Percentiles rank a stretch among this genome's conserved stretches.
Conservation (phyloP, 2,888 invertebrate species). For the Scaptomyza reducta region DNA sequence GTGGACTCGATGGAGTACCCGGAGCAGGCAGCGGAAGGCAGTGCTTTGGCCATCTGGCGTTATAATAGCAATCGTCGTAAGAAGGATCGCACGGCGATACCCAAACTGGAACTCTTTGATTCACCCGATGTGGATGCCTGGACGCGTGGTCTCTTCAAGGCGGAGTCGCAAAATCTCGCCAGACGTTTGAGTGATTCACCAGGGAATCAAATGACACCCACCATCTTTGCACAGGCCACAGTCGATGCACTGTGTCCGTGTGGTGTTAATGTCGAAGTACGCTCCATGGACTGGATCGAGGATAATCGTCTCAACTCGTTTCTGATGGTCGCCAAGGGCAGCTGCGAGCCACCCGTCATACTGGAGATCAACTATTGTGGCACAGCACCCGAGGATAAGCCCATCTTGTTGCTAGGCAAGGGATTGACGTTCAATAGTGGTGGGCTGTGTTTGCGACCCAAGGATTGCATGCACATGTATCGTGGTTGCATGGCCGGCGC, state of each 20-base stretch:
- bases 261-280: constrained; percentile 85
- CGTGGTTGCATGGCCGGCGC: constrained; percentile 88
- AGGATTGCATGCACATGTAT: constrained; percentile 73
- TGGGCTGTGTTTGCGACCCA: constrained; percentile 77
- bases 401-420: constrained; percentile 86
- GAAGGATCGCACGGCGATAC: constrained; percentile 84
- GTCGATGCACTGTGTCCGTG: constrained; percentile 87
- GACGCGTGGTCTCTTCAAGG: constrained; percentile 88
- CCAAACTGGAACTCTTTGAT: constrained; percentile 85
- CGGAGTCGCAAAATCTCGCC: constrained; percentile 90
- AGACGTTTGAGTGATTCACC: constrained; percentile 89
- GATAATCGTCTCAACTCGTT: constrained; percentile 86
- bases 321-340: constrained; percentile 81
- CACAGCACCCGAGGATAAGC: constrained; percentile 84
- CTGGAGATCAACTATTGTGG: constrained; percentile 86
- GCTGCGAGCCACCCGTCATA: constrained; percentile 86
- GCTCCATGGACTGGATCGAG: constrained; percentile 86
- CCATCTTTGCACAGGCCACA: constrained; percentile 88
- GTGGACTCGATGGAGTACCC: constrained; percentile 88
- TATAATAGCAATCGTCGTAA: constrained; percentile 87
- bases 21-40: constrained; percentile 89
- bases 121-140: constrained; percentile 86
- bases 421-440: constrained; percentile 86
- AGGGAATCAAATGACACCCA: constrained; percentile 90
- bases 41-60: constrained; percentile 86